Base-by-base conservation (phyloP, 2,888 invertebrate genomes). In the Synergus umbraculus region DNA sequence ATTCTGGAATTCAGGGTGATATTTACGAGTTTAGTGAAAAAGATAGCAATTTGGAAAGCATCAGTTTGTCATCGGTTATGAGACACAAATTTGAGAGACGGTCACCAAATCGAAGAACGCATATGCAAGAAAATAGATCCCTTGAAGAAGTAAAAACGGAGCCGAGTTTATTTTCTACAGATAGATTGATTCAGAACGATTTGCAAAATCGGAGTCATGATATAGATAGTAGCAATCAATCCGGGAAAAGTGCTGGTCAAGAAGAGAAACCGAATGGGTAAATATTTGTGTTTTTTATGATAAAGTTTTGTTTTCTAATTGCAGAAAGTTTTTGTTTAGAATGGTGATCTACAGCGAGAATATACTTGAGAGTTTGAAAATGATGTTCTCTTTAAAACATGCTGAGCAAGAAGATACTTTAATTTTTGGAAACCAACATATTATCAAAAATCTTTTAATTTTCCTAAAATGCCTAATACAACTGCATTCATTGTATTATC, bases 11-110 rank as follows among this genome's bases (percentile, higher is more conserved):
- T 80, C 92, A 92, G 81, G 92, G 92, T 18, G 94, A 94, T 87
- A 93, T 94, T 80, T 94, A 94, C 83, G 93, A 94, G 84, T 94
- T 94, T 86, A 93, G 92, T 83, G 93, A 93, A 81, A 91, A 91
- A 76, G 93, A 93, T 64, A 91, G 91, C 79, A 92, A 90, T 66
- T 76, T 91, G 77, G 91, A 90, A 66, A 89, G 90, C 67, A 83
- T 91, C 63, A 89, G 87, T 69, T 83, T 89, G 79, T 84, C 89
- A 0, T 86, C 89, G 18, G 88, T 87, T 64, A 88, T 88, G 88
- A 91, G 88, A 88, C 89, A 88, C 73, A 90, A 86, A 46, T 73
- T 73, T n/a, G 73, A 73, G 29, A 54, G 73, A 73, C 54, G 46
- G 1, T 73, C 73, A 49, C 73, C 73, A n/a, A 49, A 29, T 46